A percentile compares a stretch with the other conserved stretches of the same genome.
Evolutionary conservation across 1,140 invertebrate genomes (phyloP).

Genomic region (Melanaphis sacchari): DNA sequence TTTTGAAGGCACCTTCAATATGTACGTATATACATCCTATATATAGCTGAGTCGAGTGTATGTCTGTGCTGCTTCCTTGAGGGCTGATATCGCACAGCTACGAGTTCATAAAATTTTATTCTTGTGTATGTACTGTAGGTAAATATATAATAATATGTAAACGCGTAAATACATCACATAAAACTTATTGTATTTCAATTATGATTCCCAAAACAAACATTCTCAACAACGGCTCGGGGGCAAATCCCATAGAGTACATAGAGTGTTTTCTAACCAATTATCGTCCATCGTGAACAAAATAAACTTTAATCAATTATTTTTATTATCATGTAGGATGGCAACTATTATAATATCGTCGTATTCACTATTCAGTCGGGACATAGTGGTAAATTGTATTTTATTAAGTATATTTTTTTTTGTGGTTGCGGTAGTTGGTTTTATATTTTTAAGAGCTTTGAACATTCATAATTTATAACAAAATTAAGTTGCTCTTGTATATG

Average conservation of each 20-base stretch:
- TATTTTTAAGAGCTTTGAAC: neutral
- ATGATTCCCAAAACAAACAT: slow-evolving; percentile 54
- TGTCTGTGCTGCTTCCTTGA: neutral
- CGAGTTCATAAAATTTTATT: neutral
- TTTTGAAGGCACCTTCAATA: neutral
- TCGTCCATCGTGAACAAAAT: slow-evolving; percentile 26
- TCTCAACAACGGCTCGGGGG: neutral
- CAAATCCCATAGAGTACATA: slow-evolving; percentile 31
- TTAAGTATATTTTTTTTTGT: neutral
- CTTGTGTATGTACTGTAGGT: neutral
- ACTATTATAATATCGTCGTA: neutral
- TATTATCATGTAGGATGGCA: neutral
- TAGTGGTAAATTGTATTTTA: neutral
- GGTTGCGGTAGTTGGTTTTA: neutral
- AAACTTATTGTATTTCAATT: slow-evolving; percentile 31
- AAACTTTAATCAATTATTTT: slow-evolving; percentile 4
- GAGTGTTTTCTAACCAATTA: slow-evolving; percentile 47
- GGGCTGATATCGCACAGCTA: slow-evolving; percentile 10
- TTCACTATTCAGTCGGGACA: neutral
- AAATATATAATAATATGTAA: slow-evolving; percentile 3
- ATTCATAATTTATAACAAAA: neutral
- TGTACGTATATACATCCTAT: neutral
- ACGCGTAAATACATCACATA: neutral
- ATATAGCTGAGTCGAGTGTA: neutral
- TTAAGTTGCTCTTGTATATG: neutral